Conservation (phyloP, 2,113 vertebrate species). For the Euleptes europaea region DNA sequence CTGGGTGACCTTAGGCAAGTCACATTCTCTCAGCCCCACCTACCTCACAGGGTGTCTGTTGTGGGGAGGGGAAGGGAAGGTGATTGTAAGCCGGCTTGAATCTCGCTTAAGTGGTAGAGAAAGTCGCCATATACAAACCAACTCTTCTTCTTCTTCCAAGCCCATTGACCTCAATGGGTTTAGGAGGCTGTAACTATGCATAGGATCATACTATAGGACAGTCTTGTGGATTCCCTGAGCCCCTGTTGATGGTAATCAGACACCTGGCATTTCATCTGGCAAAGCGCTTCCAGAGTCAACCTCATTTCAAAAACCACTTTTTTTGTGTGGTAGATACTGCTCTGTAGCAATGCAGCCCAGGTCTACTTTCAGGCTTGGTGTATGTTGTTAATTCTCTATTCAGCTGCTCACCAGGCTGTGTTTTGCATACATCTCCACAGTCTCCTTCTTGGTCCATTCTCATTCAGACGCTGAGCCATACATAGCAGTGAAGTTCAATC, state of each 20-base stretch:
- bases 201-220: neutral
- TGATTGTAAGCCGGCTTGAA: too few species aligned
- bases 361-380: neutral
- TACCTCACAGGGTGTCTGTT: too few species aligned
- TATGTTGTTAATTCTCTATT: rapidly evolving
- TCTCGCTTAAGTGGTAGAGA: too few species aligned
- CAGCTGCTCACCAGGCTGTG: neutral
- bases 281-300: neutral
- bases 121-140: too few species aligned
- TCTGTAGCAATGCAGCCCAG: neutral
- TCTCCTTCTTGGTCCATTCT: neutral
- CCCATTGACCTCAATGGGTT: too few species aligned
- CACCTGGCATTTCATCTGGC: neutral
- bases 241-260: neutral
- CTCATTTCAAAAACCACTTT: neutral
- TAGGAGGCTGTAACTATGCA: too few species aligned
- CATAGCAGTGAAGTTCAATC: neutral
- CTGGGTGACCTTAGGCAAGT: too few species aligned
- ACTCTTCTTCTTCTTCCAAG: too few species aligned
- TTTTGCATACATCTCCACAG: neutral
- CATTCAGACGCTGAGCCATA: conserved; percentile 8
- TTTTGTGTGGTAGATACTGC: conserved; percentile 6
- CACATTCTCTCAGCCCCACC: too few species aligned
- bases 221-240: neutral
- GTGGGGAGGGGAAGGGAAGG: too few species aligned